Base-by-base conservation (phyloP, 2,113 vertebrate species). In the Reinhardtius hippoglossoides region DNA sequence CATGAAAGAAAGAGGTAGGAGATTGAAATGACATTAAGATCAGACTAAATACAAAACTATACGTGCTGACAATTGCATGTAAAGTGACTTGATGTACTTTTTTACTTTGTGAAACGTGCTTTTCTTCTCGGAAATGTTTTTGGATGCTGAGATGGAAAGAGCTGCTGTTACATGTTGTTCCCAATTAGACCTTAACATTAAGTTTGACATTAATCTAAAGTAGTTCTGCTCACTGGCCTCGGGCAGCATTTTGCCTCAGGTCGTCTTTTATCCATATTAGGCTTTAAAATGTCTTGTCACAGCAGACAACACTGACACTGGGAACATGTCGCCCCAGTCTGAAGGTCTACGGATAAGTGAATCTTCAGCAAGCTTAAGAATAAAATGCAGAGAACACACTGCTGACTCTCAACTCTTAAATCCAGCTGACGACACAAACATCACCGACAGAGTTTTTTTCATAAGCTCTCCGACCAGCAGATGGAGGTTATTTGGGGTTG, bases 391-490 rank as follows among this genome's bases (percentile, higher is more conserved):
- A 65, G 46, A 72, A 27, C 64, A 21, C 63, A 21, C 21, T 59
- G 35, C 26, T 71, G 70, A 31, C 57, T 78, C 57, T 74, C 65
- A 18, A 24, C 27, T 18, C 46, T 15, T 18, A 16, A 18, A 84
- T 76, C 67, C 55, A 60, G 55, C 24, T 18, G 62, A 59, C 24
- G 58, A 23, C 16, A 18, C 59, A 75, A 42, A 52, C 61, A 54
- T 54, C 61, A 68, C 3, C 71, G 44, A 44, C 55, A 65, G 27
- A 52, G 21, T 54, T 80, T 71, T 23, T 1, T 69, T 61, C 57
- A 64, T 44, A 71, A 67, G 66, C 67, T 50, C 69, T 80, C 57
- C 75, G 69, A 63, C 44, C 86, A 70, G 72, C 80, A 76, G 75
- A 87, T 52, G 50, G 58, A 71, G 59, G 59, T 13, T n/a, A 7